Percentiles rank a stretch among this genome's conserved stretches.
Evolutionary conservation across 2,113 vertebrate genomes (phyloP).

Genomic region (Abramis brama): DNA sequence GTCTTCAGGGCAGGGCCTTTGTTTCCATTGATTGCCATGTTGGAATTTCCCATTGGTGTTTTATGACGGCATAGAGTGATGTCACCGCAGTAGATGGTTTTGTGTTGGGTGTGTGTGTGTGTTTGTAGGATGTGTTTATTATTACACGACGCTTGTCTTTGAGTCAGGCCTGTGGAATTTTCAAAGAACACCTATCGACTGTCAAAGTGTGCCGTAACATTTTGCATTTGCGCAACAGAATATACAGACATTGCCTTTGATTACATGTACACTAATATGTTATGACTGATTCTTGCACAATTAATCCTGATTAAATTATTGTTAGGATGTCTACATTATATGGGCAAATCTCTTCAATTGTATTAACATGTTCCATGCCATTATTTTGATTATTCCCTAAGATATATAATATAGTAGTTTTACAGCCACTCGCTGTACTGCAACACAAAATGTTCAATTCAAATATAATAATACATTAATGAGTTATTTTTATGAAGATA

Average conservation of each 20-base stretch:
- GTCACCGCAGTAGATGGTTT: neutral
- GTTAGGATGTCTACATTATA: neutral
- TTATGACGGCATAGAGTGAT: constrained; percentile 9
- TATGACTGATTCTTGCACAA: neutral
- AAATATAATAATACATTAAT: neutral
- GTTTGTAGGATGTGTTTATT: neutral
- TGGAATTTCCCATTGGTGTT: constrained; percentile 23
- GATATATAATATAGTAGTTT: neutral
- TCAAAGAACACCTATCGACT: neutral
- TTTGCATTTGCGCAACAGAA: neutral
- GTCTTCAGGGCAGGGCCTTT: constrained; percentile 12
- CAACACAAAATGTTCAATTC: neutral
- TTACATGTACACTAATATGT: neutral
- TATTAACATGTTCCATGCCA: neutral
- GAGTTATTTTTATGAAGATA: no score
- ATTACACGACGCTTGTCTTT: neutral
- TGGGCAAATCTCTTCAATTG: neutral
- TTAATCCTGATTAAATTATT: neutral
- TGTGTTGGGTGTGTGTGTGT: neutral
- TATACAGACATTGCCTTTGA: neutral
- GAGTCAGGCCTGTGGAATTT: neutral
- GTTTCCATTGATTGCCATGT: neutral
- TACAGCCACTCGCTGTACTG: neutral
- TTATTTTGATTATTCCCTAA: neutral
- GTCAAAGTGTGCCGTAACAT: no score